Percentiles rank a stretch among this genome's conserved stretches.
These are phyloP conservation scores for Synergus umbraculus DNA, from an alignment of 2,888 invertebrate genomes.

Conservation along the genomic window DNA sequence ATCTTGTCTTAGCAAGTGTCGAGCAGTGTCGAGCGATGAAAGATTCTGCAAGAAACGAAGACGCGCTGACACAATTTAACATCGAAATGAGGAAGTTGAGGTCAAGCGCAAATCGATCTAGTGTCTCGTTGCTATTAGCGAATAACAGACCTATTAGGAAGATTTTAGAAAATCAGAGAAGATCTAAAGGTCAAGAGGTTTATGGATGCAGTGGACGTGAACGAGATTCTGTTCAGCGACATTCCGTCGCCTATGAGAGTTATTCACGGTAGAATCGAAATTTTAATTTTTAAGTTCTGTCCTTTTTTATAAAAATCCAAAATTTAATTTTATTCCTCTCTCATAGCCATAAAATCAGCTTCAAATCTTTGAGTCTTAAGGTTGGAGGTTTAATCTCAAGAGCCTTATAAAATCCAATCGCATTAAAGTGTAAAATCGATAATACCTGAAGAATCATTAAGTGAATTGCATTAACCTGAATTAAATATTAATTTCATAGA, in stretches of 20 bases:
- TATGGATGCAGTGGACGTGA: conserved; percentile 16
- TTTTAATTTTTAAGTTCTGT: background rate
- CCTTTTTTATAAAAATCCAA: background rate
- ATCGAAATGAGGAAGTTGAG: conserved; percentile 29
- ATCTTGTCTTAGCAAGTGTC: background rate
- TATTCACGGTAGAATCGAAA: conserved; percentile 2
- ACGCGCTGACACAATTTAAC: background rate
- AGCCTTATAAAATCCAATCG: background rate
- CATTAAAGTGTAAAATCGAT: background rate
- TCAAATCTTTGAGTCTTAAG: background rate
- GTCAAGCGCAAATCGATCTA: conserved; percentile 21
- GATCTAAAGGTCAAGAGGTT: conserved; percentile 17
- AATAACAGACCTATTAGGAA: conserved; percentile 13
- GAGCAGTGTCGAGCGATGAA: conserved; percentile 1
- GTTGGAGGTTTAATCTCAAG: background rate
- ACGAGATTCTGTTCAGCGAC: background rate
- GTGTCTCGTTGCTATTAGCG: conserved; percentile 3
- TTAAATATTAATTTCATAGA: background rate
- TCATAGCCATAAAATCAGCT: background rate
- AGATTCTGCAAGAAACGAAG: conserved; percentile 23
- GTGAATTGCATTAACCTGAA: background rate
- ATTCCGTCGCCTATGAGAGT: background rate
- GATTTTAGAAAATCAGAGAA: conserved; percentile 29
- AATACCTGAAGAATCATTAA: background rate
- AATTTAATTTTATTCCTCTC: background rate